Percentiles rank a stretch among this genome's conserved stretches.
Conservation (phyloP, 2,113 vertebrate genomes). For the Strix aluco region DNA sequence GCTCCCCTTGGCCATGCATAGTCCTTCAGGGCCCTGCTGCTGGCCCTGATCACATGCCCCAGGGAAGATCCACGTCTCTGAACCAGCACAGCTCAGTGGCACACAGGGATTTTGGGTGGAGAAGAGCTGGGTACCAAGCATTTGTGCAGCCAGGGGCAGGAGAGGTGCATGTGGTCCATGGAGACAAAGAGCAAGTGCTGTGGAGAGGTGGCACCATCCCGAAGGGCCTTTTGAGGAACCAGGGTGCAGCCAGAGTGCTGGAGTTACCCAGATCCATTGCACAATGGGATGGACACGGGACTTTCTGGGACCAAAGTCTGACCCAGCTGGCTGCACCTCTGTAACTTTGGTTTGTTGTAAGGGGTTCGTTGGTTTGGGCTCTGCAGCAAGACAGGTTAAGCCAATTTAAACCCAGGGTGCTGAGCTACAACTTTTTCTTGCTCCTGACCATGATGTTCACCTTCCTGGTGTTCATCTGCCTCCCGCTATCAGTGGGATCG, state of each 20-base stretch:
- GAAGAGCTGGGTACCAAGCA: neutral
- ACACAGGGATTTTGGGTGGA: neutral
- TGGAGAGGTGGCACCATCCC: neutral
- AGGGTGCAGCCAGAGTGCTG: neutral
- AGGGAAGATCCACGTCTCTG: neutral
- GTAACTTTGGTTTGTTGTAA: neutral
- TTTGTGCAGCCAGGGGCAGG: neutral
- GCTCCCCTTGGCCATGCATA: rapidly evolving
- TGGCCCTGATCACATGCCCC: neutral
- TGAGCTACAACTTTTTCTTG: neutral
- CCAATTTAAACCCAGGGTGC: neutral
- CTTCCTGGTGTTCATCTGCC: neutral
- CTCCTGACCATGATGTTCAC: rapidly evolving
- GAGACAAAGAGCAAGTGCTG: neutral
- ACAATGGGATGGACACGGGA: neutral
- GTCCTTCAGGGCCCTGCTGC: neutral
- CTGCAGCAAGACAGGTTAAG: neutral
- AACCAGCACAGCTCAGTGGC: neutral
- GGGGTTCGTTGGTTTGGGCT: neutral
- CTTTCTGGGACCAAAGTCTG: neutral
- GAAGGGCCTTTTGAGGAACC: neutral
- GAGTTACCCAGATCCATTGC: neutral
- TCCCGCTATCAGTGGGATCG: neutral
- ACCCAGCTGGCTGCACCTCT: neutral
- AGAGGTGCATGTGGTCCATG: neutral